These are phyloP conservation scores for Rhizomys pruinosus DNA, from an alignment of 2,113 vertebrate genomes.

Conservation along the genomic window DNA sequence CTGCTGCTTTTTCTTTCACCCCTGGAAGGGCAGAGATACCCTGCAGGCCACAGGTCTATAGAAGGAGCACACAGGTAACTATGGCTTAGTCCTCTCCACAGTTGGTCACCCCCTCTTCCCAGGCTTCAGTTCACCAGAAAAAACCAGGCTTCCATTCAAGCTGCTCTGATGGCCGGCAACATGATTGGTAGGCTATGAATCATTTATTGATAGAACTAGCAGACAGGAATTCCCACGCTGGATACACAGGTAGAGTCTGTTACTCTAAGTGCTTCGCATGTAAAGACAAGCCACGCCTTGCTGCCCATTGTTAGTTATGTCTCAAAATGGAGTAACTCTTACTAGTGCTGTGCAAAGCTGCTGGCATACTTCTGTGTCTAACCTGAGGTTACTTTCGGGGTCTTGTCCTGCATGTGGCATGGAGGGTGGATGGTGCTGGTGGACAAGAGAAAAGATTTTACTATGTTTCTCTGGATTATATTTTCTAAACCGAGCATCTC, in stretches of 20 bases:
- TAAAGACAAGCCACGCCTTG: not conserved
- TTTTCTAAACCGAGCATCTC: not conserved
- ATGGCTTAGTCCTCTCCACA: constrained; percentile 5
- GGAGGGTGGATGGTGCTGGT: not conserved
- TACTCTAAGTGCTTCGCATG: not conserved
- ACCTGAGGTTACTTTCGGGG: not conserved
- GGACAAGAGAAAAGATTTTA: not conserved
- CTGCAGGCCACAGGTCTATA: not conserved
- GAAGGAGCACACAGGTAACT: not conserved
- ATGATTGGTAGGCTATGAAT: constrained; percentile 40
- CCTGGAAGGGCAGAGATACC: not conserved
- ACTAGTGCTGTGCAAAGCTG: not conserved
- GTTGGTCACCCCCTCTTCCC: not conserved
- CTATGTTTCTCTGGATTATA: not conserved
- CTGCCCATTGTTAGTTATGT: not conserved
- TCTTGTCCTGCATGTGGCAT: not conserved
- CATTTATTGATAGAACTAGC: constrained; percentile 56
- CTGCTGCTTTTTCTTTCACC: not conserved
- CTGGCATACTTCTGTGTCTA: not conserved
- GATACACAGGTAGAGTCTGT: constrained; percentile 15
- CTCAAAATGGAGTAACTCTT: not conserved
- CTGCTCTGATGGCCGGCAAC: not conserved
- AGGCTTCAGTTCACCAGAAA: constrained; percentile 24
- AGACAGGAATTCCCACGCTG: constrained; percentile 43
- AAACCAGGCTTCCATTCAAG: constrained; percentile 10